Conservation (phyloP, 2,797 vertebrate genomes). For the Syncerus caffer region DNA sequence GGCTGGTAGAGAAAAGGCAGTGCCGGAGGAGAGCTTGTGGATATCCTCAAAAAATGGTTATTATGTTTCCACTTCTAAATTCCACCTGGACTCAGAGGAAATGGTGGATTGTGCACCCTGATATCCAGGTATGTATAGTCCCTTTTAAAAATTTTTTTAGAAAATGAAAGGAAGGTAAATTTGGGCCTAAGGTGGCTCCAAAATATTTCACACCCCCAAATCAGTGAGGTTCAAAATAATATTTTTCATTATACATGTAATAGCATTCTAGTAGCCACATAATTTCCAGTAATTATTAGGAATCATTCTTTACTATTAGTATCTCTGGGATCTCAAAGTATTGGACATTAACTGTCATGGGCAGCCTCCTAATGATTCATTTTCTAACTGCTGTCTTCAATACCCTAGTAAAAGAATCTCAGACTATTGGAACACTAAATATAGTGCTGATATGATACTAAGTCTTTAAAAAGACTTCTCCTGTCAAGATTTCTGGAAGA, state of each 20-base stretch:
- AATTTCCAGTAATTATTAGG: neutral
- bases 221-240: neutral
- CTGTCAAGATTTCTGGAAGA: constrained; percentile 54
- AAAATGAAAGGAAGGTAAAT: neutral
- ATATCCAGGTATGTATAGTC: neutral
- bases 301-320: neutral
- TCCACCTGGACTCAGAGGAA: neutral
- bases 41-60: neutral
- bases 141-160: neutral
- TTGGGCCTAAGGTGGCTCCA: neutral
- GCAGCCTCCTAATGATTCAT: neutral
- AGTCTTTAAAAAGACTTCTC: constrained; percentile 60
- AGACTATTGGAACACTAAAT: constrained; percentile 39
- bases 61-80: neutral
- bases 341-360: neutral
- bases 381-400: neutral
- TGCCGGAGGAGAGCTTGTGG: too few relatives aligned
- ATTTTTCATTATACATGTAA: neutral
- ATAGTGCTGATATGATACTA: constrained; percentile 20
- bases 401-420: neutral
- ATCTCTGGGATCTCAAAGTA: neutral
- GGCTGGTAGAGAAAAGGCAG: neutral
- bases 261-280: neutral
- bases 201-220: neutral
- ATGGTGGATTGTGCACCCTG: neutral